These are phyloP conservation scores for Automeris io DNA, from an alignment of 2,888 invertebrate genomes.

Conservation along the genomic window DNA sequence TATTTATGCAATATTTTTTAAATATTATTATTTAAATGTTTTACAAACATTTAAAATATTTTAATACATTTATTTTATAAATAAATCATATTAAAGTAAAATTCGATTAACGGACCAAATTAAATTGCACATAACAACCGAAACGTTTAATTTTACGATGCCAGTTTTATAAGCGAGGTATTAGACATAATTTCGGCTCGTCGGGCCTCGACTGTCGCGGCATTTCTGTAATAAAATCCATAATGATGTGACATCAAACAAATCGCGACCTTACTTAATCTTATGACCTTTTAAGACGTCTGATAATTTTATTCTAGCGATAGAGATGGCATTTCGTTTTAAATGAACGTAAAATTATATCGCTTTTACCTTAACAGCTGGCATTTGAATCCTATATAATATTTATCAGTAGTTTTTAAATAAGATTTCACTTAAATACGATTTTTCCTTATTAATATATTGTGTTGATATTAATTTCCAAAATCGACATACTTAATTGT, in stretches of 20 bases:
- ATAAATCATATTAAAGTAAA: not conserved
- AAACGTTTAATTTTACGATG: slow-evolving; percentile 21
- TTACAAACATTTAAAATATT: not conserved
- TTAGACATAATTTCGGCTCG: slow-evolving; percentile 25
- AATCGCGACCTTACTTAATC: slow-evolving; percentile 32
- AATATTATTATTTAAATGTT: not conserved
- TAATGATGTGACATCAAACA: slow-evolving; percentile 33
- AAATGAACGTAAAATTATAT: slow-evolving; percentile 10
- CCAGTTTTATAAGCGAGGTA: slow-evolving; percentile 20
- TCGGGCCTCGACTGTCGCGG: slow-evolving; percentile 19
- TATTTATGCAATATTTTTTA: not conserved
- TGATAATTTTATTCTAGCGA: slow-evolving; percentile 18
- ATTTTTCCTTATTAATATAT: too few relatives aligned
- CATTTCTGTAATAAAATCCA: slow-evolving; percentile 31
- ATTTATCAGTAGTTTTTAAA: too few relatives aligned
- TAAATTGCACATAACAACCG: slow-evolving; percentile 14
- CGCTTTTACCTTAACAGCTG: too few relatives aligned
- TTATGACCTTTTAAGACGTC: slow-evolving; percentile 26
- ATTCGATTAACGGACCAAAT: slow-evolving; percentile 4
- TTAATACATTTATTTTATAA: not conserved
- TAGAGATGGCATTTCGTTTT: slow-evolving; percentile 12
- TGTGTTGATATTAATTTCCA: too few relatives aligned
- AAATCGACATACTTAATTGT: too few relatives aligned
- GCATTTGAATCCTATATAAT: too few relatives aligned
- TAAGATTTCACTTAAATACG: too few relatives aligned